These are phyloP conservation scores for Colossoma macropomum DNA, from an alignment of 2,113 vertebrate species.

Conservation along the genomic window DNA sequence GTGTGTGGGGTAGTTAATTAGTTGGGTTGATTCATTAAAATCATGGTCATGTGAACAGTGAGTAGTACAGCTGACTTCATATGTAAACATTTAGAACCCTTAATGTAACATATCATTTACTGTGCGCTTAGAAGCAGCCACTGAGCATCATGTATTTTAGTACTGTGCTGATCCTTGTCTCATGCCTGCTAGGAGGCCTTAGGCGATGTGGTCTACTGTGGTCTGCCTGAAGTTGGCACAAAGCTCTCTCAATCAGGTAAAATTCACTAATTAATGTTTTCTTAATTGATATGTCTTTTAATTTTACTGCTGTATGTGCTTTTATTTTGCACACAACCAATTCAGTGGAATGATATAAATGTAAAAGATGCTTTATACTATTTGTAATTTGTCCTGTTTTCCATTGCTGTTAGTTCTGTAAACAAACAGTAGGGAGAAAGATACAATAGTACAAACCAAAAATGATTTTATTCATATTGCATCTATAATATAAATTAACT, in stretches of 20 bases:
- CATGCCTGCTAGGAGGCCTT: slow-evolving; percentile 84
- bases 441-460: too few relatives aligned
- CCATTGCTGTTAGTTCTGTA: too few relatives aligned
- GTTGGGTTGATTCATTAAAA: neutral
- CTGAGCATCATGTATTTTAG: neutral
- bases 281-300: too few relatives aligned
- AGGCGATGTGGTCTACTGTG: slow-evolving; percentile 97
- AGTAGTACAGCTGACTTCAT: neutral
- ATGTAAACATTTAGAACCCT: too few relatives aligned
- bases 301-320: too few relatives aligned
- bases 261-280: slow-evolving; percentile 24
- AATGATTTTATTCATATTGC: too few relatives aligned
- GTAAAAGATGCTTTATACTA: too few relatives aligned
- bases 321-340: too few relatives aligned
- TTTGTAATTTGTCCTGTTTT: too few relatives aligned
- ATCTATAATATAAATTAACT: too few relatives aligned
- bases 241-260: slow-evolving; percentile 90
- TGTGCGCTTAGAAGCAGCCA: neutral
- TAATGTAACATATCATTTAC: neutral
- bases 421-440: too few relatives aligned
- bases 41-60: neutral
- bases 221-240: slow-evolving; percentile 93
- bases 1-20: slow-evolving; percentile 69
- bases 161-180: neutral
- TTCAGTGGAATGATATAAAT: too few relatives aligned